A percentile compares a stretch with the other conserved stretches of the same genome.
Evolutionary conservation across 2,888 invertebrate species (phyloP).

Genomic region (Yponomeuta sedellus): DNA sequence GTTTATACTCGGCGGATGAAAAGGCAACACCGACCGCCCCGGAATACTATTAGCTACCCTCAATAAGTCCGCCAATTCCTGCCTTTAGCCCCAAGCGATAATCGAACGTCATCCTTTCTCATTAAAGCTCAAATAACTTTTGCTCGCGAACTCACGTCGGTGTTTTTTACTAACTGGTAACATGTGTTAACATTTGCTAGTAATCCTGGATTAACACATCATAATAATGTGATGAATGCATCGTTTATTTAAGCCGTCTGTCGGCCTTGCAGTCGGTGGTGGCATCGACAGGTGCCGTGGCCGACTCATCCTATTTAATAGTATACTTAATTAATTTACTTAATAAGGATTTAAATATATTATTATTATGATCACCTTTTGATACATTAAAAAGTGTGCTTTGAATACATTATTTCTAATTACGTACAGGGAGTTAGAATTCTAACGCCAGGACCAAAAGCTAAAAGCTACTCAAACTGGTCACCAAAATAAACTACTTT

Average conservation of each 20-base stretch:
- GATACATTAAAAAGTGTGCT: background rate
- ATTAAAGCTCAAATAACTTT: slow-evolving; percentile 37
- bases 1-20: slow-evolving; percentile 76
- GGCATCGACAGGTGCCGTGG: slow-evolving; percentile 58
- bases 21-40: slow-evolving; percentile 75
- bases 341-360: background rate
- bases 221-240: slow-evolving; percentile 75
- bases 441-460: no score
- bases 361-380: background rate
- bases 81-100: slow-evolving; percentile 32
- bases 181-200: slow-evolving; percentile 77
- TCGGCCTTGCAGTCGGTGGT: slow-evolving; percentile 50
- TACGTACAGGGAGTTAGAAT: no score
- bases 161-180: slow-evolving; percentile 66
- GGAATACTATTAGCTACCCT: slow-evolving; percentile 76
- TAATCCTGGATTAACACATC: slow-evolving; percentile 76
- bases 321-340: background rate
- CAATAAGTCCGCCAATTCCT: slow-evolving; percentile 65
- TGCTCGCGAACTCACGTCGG: slow-evolving; percentile 23
- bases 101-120: slow-evolving; percentile 33
- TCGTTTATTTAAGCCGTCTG: slow-evolving; percentile 71
- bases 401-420: no score
- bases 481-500: no score
- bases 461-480: no score
- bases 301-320: slow-evolving; percentile 58